These are phyloP conservation scores for Synergus laeviventris DNA, from an alignment of 2,888 invertebrate genomes.

Conservation along the genomic window DNA sequence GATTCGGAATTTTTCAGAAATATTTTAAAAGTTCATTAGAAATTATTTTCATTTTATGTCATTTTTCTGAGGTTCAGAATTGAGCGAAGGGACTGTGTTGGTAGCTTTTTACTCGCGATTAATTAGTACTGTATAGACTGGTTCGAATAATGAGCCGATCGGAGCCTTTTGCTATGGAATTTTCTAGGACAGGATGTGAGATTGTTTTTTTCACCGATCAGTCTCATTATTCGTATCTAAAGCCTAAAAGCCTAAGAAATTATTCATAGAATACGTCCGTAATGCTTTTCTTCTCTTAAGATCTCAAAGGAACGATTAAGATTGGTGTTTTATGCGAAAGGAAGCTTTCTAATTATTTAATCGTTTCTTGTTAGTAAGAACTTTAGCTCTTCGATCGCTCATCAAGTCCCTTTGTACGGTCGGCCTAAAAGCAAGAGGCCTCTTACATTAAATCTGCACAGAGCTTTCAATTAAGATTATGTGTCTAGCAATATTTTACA, in stretches of 20 bases:
- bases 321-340: conserved; percentile 49
- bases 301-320: conserved; percentile 52
- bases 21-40: background rate
- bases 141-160: conserved; percentile 27
- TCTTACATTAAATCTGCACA: conserved; percentile 6
- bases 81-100: background rate
- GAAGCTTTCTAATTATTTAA: background rate
- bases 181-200: background rate
- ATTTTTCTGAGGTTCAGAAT: background rate
- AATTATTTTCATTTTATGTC: background rate
- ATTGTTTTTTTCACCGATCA: conserved; percentile 10
- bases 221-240: conserved; percentile 27
- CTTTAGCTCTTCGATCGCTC: conserved; percentile 15
- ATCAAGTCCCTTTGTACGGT: conserved; percentile 14
- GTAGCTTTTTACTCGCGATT: conserved; percentile 25
- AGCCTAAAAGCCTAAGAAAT: conserved; percentile 48
- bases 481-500: background rate
- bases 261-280: conserved; percentile 56
- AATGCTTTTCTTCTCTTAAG: conserved; percentile 55
- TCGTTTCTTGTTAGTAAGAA: background rate
- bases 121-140: conserved; percentile 11
- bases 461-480: conserved; percentile 24
- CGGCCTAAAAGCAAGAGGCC: conserved; percentile 23
- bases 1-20: conserved; percentile 19
- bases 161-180: conserved; percentile 27